Base-by-base conservation (phyloP, 2,888 invertebrate genomes). In the Dastarcus helophoroides region DNA sequence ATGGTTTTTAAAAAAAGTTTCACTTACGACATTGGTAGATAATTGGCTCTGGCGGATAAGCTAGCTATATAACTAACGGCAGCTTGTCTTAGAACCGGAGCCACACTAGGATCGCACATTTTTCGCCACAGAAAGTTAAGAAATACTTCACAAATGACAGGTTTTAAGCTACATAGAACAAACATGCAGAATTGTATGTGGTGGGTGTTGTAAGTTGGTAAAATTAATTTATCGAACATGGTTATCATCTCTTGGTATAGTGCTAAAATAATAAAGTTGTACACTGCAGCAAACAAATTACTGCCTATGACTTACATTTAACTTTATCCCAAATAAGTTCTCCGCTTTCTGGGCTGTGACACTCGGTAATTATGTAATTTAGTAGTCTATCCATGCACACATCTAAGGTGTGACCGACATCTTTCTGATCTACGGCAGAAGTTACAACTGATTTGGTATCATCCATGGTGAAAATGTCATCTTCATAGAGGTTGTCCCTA, bases 121-220 rank as follows among this genome's bases (percentile, higher is more conserved):
- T 79, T 80, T 41, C 69, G 69, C 84, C 84, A 85, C 5, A 86
- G 60, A 48, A 68, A 73, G 45, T 71, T 72, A 11, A 83, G 50
- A 57, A 84, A 85, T 12, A 68, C 69, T 42, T 79, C 77, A 2
- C 68, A 61, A 43, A 73, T 55, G 14, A 60, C 53, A 3, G 60
- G 45, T 56, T 76, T 76, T 39, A 80, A 70, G 47, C 77, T 76
- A 54, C 78, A 75, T 35, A 81, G 59, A 48, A 79, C 74, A 58
- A 86, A 85, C 56, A 84, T 62, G 4, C 79, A 50, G 55, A 79
- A 88, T 58, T 85, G 88, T 2, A 79, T 71, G 54, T 85, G 83
- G 51, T 76, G 73, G 17, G 80, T 81, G 14, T 80, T 83, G 58
- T 88, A 78, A 1, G 89, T 89, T 1, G 83, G 82, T 35, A 94